These are phyloP conservation scores for Onychomys arenicola DNA, from an alignment of 2,797 vertebrate genomes.

Conservation along the genomic window DNA sequence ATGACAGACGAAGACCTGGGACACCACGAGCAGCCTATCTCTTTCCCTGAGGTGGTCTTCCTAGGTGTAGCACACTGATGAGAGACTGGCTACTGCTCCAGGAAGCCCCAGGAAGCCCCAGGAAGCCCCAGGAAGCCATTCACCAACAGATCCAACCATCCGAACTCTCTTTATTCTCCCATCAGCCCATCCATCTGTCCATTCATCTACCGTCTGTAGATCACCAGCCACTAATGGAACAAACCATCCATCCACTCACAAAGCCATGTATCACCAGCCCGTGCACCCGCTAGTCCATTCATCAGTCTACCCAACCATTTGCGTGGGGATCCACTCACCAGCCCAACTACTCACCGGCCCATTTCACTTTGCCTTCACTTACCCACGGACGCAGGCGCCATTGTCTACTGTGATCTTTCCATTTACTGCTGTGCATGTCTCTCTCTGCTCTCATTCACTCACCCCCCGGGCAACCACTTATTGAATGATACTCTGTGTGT, in stretches of 20 bases:
- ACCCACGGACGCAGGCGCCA: not conserved
- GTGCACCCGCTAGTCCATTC: not conserved
- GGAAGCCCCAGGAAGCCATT: not conserved
- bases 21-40: not conserved
- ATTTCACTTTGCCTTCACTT: not conserved
- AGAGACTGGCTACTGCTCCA: not conserved
- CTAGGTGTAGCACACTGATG: not conserved
- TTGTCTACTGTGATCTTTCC: not conserved
- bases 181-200: not conserved
- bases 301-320: not conserved
- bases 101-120: not conserved
- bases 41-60: not conserved
- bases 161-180: not conserved
- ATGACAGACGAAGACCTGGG: not conserved
- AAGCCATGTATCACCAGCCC: not conserved
- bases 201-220: not conserved
- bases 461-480: not conserved
- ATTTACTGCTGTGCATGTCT: no score
- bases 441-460: not conserved
- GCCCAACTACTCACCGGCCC: not conserved
- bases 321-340: not conserved
- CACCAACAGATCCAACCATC: not conserved
- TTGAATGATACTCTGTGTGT: not conserved
- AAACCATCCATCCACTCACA: not conserved
- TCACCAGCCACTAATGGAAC: not conserved